A percentile compares a stretch with the other conserved stretches of the same genome.
Evolutionary conservation across 2,797 vertebrate species (phyloP).

Genomic region (Ctenopoma multispine): DNA sequence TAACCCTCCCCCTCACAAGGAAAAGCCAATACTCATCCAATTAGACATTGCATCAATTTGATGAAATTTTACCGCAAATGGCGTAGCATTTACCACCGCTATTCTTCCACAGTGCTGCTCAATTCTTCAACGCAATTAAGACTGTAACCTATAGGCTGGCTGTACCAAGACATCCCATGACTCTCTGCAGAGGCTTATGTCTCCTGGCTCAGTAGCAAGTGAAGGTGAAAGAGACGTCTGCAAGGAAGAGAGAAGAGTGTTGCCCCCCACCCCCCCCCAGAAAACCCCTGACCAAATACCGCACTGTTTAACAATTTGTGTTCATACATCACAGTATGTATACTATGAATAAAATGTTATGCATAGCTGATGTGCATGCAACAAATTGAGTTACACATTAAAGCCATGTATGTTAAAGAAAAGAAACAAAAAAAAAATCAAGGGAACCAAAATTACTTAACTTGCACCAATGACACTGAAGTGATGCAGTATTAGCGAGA

Average conservation of each 20-base stretch:
- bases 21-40: slow-evolving; percentile 26
- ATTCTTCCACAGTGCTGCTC: slow-evolving; percentile 44
- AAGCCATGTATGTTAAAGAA: slow-evolving; percentile 77
- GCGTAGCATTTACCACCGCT: slow-evolving; percentile 49
- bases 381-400: slow-evolving; percentile 76
- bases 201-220: slow-evolving; percentile 65
- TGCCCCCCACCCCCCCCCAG: slow-evolving; percentile 60
- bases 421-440: slow-evolving; percentile 54
- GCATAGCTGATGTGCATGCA: slow-evolving; percentile 85
- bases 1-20: slow-evolving; percentile 41
- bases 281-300: slow-evolving; percentile 51
- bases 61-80: slow-evolving; percentile 47
- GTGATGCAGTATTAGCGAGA: slow-evolving; percentile 85
- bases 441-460: slow-evolving; percentile 86
- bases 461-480: slow-evolving; percentile 85
- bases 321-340: slow-evolving; percentile 16
- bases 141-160: slow-evolving; percentile 58
- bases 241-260: slow-evolving; percentile 80
- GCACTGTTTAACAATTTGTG: slow-evolving; percentile 63
- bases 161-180: slow-evolving; percentile 70
- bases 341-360: slow-evolving; percentile 75
- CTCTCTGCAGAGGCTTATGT: slow-evolving; percentile 60
- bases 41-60: not conserved
- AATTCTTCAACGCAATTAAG: slow-evolving; percentile 51
- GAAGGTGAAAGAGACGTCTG: slow-evolving; percentile 79